Percentiles rank a stretch among this genome's conserved stretches.
phyloP scores from a whole-genome alignment of 1,140 invertebrate genomes.

The Diploscapter pachys region DNA sequence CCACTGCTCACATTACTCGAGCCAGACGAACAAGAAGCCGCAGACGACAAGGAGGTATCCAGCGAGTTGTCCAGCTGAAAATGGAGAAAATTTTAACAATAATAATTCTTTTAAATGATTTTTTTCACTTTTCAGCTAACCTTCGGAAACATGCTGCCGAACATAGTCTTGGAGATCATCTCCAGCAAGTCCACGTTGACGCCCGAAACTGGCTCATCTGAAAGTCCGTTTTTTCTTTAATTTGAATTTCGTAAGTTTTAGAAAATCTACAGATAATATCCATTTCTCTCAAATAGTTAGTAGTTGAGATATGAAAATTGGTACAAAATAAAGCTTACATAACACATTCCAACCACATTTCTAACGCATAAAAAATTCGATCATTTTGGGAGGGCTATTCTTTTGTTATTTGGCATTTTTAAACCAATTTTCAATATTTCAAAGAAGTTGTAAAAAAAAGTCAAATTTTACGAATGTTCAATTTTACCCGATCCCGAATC shows the following conservation, averaged over 20 bases:
- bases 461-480: not conserved
- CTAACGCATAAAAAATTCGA: not conserved
- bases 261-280: not conserved
- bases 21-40: not conserved
- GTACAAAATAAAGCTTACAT: not conserved
- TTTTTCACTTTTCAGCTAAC: constrained; percentile 3
- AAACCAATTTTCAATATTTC: constrained; percentile 14
- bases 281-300: not conserved
- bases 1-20: too few species aligned
- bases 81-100: not conserved
- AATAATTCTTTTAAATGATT: not conserved
- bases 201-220: constrained; percentile 8
- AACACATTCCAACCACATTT: not conserved
- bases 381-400: not conserved
- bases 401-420: constrained; percentile 3
- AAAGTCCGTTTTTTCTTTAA: not conserved
- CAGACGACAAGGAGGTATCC: constrained; percentile 5
- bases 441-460: not conserved
- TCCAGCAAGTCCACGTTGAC: constrained; percentile 10
- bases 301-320: not conserved
- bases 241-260: not conserved
- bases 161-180: constrained; percentile 13
- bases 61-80: constrained; percentile 27
- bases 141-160: constrained; percentile 1
- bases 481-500: constrained; percentile 6